These are phyloP conservation scores for Sphenodon punctatus DNA, from an alignment of 2,797 vertebrate species.

Conservation along the genomic window DNA sequence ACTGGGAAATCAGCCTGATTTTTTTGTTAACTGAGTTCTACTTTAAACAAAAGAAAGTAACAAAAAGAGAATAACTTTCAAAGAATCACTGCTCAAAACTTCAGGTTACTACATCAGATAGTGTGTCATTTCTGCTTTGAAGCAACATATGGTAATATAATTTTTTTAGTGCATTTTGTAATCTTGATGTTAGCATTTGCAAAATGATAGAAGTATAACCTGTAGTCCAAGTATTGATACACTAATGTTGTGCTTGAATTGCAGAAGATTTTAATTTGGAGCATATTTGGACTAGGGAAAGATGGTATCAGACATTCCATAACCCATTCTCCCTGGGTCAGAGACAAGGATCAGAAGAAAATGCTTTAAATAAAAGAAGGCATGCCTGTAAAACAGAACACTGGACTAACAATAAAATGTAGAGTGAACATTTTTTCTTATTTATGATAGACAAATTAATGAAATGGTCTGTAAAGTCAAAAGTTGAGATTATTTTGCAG, in stretches of 20 bases:
- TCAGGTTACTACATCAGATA: not conserved
- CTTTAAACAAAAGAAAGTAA: not conserved
- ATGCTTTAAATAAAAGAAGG: not conserved
- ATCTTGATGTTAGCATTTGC: not conserved
- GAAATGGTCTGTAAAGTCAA: not conserved
- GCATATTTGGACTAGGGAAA: not conserved
- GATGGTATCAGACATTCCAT: not conserved
- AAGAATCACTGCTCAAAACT: not conserved
- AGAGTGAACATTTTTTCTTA: not conserved
- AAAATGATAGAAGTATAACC: not conserved
- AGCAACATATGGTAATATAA: not conserved
- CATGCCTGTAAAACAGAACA: not conserved
- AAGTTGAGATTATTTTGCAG: not conserved
- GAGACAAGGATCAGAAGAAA: not conserved
- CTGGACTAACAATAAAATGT: not conserved
- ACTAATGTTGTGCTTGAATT: not conserved
- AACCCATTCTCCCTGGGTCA: not conserved
- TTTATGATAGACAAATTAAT: not conserved
- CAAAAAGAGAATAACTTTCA: not conserved
- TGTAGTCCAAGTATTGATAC: not conserved
- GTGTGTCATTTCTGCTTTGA: constrained; percentile 4
- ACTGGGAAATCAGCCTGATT: too few species aligned
- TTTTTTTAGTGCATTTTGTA: not conserved
- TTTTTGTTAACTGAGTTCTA: too few species aligned
- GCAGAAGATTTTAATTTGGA: constrained; percentile 11